Base-by-base conservation (phyloP, 2,113 vertebrate genomes). In the Butastur rufipennis region DNA sequence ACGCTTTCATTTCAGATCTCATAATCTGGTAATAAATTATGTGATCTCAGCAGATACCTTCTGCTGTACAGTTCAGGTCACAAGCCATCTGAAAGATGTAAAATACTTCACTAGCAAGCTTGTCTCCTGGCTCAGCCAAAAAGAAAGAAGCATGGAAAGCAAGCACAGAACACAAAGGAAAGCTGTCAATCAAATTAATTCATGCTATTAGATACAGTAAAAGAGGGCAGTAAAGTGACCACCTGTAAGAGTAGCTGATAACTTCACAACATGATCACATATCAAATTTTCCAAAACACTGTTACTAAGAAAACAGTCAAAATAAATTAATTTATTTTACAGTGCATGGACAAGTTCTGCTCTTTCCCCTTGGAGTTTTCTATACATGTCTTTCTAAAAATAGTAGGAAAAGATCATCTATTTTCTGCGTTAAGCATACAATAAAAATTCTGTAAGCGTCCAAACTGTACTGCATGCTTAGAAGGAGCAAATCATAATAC, bases 51-150 rank as follows among this genome's bases (percentile, higher is more conserved):
- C 98, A 99, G 99, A 99, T 99, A 99, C 99, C 99, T 99, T 99
- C 99, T 99, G 99, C 99, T 98, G 99, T 99, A 99, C 99, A 99
- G 99, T 99, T 99, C 98, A 98, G 98, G 99, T 99, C 99, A 98
- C 99, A 99, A 99, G 99, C 98, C 99, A 99, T 99, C 98, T 99
- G 99, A 98, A 99, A 98, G 99, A 99, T 98, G 99, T 99, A 98
- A 99, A 99, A 99, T 97, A 98, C 98, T 98, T 99, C 99, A 98
- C 99, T 98, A 98, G 99, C 99, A 98, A 99, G 98, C 90, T 98
- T 97, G 97, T 99, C 99, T 98, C 98, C 99, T 99, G 99, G 98
- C 98, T 98, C 98, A 98, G 98, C 98, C 98, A 98, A 98, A 98
- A 98, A 98, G 98, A 98, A 98, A 98, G 97, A 98, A 98, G 98